Conservation (phyloP, 2,888 invertebrate genomes). For the Thymelicus sylvestris region DNA sequence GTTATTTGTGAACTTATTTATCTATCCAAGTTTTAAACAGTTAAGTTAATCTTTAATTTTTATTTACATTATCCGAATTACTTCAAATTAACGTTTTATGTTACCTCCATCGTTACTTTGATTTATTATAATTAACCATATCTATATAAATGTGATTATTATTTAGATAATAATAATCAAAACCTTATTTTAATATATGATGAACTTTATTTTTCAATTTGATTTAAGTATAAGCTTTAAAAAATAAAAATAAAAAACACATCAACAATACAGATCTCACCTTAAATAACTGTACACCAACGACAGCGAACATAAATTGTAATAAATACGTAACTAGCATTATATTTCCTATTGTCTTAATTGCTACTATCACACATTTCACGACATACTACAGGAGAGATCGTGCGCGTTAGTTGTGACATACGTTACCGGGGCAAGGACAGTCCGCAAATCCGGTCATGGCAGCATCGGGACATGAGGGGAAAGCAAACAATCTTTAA, state of each 20-base stretch:
- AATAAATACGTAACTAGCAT: slow-evolving; percentile 99
- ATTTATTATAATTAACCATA: too few relatives aligned
- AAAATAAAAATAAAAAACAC: not conserved
- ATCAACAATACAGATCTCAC: slow-evolving; percentile 82
- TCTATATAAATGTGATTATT: too few relatives aligned
- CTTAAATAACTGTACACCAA: slow-evolving; percentile 99
- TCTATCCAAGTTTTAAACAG: too few relatives aligned
- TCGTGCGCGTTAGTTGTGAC: slow-evolving; percentile 67
- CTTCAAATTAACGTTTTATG: too few relatives aligned
- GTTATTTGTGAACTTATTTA: too few relatives aligned
- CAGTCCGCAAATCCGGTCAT: slow-evolving; percentile 61
- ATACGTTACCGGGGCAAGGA: slow-evolving; percentile 76
- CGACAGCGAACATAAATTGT: slow-evolving; percentile 99
- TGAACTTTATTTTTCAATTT: too few relatives aligned
- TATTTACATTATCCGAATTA: too few relatives aligned
- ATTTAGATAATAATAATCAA: too few relatives aligned
- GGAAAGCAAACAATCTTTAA: slow-evolving; percentile 80
- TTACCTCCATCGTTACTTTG: too few relatives aligned
- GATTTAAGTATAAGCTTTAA: not conserved
- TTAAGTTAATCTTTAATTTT: too few relatives aligned
- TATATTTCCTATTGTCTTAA: slow-evolving; percentile 99
- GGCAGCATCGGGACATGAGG: slow-evolving; percentile 78
- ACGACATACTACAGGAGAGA: slow-evolving; percentile 94
- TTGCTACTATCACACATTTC: slow-evolving; percentile 99
- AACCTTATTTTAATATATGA: too few relatives aligned